Evolutionary conservation across 2,888 invertebrate species (phyloP).

Genomic region (Andrena trimmerana): DNA sequence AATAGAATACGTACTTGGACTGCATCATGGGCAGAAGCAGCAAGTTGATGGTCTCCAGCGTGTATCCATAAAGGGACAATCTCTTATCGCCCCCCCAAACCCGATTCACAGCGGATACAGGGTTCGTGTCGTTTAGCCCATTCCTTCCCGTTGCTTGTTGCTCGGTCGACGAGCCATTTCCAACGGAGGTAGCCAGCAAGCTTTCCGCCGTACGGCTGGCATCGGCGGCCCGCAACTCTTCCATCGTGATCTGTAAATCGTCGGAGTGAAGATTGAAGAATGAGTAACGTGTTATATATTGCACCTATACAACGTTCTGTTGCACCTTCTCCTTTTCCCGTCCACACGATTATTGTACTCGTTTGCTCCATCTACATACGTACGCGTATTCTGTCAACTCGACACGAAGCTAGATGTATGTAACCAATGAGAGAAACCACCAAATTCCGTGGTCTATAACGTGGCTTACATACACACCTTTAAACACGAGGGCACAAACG

Average conservation of each 20-base stretch:
- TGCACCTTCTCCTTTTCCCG: background rate
- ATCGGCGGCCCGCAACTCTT: constrained; percentile 90
- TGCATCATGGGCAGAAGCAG: constrained; percentile 98
- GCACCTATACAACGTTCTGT: background rate
- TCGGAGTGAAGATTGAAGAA: background rate
- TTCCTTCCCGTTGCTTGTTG: constrained; percentile 73
- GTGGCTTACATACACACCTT: background rate
- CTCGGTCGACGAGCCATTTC: constrained; percentile 82
- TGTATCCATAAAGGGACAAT: constrained; percentile 96
- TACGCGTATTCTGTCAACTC: too few species aligned
- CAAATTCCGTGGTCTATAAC: background rate
- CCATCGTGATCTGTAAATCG: constrained; percentile 90
- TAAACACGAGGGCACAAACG: background rate
- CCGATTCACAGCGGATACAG: constrained; percentile 83
- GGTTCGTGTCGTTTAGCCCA: constrained; percentile 73
- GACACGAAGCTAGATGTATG: background rate
- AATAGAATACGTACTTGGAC: constrained; percentile 90
- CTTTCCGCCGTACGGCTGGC: constrained; percentile 82
- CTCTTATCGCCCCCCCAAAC: constrained; percentile 91
- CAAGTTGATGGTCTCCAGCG: constrained; percentile 97
- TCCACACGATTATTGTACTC: background rate
- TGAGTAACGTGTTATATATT: background rate
- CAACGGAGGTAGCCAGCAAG: constrained; percentile 78
- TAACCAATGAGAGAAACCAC: too few species aligned
- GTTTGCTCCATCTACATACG: too few species aligned